These are phyloP conservation scores for Ictalurus furcatus DNA, from an alignment of 2,113 vertebrate species.

Conservation along the genomic window DNA sequence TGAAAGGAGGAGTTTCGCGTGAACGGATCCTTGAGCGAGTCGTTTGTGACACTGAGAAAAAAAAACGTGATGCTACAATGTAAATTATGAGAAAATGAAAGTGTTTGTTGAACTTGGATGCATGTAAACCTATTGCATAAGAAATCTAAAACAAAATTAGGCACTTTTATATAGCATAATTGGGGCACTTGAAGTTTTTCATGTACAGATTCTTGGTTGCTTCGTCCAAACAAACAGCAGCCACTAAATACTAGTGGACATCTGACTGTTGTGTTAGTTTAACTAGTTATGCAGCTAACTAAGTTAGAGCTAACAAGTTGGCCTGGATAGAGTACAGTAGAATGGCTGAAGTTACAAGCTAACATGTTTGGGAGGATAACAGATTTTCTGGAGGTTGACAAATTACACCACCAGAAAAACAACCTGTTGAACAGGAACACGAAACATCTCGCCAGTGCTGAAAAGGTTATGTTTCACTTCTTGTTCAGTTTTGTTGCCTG, in stretches of 20 bases:
- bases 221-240: background rate
- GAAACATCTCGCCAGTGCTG: background rate
- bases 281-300: background rate
- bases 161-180: too few relatives aligned
- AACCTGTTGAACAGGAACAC: background rate
- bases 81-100: too few relatives aligned
- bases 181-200: too few relatives aligned
- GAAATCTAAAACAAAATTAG: too few relatives aligned
- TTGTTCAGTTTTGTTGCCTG: background rate
- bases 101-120: too few relatives aligned
- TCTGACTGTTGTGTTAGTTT: background rate
- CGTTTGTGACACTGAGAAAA: too few relatives aligned
- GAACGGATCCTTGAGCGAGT: too few relatives aligned
- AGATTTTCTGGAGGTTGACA: background rate
- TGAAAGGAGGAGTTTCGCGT: too few relatives aligned
- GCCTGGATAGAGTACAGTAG: background rate
- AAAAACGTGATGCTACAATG: too few relatives aligned
- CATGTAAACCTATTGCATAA: too few relatives aligned
- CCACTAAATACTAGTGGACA: background rate
- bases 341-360: background rate
- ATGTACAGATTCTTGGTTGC: background rate
- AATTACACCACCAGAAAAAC: background rate
- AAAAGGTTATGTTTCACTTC: background rate
- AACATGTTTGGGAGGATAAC: background rate
- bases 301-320: background rate